Conservation (phyloP, 2,888 invertebrate species). For the Drosophila nr. medialis region DNA sequence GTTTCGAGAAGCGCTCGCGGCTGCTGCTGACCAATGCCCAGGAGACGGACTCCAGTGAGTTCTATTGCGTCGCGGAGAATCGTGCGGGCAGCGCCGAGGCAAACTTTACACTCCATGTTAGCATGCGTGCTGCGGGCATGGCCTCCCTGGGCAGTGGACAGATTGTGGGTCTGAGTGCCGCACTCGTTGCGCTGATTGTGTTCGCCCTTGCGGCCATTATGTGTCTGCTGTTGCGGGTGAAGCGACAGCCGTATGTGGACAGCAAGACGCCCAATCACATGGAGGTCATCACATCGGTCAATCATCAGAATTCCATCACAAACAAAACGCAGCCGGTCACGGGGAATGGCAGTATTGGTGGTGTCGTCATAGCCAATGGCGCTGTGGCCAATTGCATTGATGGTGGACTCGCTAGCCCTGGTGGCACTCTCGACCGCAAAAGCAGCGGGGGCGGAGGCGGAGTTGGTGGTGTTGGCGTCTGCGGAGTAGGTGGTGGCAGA, state of each 20-base stretch:
- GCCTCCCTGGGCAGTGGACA: conserved; percentile 93
- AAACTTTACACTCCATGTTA: conserved; percentile 94
- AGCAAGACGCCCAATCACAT: conserved; percentile 91
- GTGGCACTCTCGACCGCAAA: conserved; percentile 71
- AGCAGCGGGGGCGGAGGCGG: conserved; percentile 42
- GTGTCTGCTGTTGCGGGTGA: conserved; percentile 90
- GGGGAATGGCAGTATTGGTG: conserved; percentile 85
- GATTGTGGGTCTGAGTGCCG: conserved; percentile 93
- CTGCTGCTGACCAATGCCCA: conserved; percentile 93
- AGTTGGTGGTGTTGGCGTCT: neutral
- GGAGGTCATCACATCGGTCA: conserved; percentile 89
- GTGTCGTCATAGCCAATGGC: conserved; percentile 86
- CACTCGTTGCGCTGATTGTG: conserved; percentile 91
- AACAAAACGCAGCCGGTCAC: conserved; percentile 85
- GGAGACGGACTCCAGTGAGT: conserved; percentile 92
- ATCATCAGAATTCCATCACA: conserved; percentile 85
- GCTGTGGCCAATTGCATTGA: conserved; percentile 85
- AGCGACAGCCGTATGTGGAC: conserved; percentile 90
- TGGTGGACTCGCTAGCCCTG: conserved; percentile 27
- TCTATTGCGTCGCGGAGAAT: conserved; percentile 96
- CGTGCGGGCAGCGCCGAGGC: conserved; percentile 94
- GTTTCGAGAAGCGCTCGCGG: conserved; percentile 90
- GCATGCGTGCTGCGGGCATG: conserved; percentile 91
- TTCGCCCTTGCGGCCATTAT: conserved; percentile 90
- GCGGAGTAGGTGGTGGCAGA: conserved; percentile 1